Percentiles rank a stretch among this genome's conserved stretches.
Conservation (phyloP, 2,888 invertebrate species). For the Ecliptopera silaceata region DNA sequence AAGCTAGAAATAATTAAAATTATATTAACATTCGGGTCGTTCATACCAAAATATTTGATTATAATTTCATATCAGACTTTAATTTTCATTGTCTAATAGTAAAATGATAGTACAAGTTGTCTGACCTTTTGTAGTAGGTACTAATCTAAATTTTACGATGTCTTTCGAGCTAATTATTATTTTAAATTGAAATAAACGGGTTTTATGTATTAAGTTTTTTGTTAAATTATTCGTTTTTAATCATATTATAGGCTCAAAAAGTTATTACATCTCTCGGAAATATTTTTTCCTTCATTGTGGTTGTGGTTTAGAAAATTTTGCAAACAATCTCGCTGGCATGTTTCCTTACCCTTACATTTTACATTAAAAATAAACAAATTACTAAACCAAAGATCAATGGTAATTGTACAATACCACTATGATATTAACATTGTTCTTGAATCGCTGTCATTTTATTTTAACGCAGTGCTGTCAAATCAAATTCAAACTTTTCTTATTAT, state of each 20-base stretch:
- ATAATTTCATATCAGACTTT: neutral
- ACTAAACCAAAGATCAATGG: neutral
- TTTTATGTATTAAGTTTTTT: conserved; percentile 7
- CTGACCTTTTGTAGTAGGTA: conserved; percentile 27
- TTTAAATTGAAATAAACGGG: conserved; percentile 26
- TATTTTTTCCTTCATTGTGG: conserved; percentile 10
- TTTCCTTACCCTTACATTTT: conserved; percentile 15
- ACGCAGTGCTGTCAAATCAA: neutral
- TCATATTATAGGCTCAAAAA: conserved; percentile 23
- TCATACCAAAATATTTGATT: conserved; percentile 36
- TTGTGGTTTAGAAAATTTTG: conserved; percentile 23
- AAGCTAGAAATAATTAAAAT: neutral
- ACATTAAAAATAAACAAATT: neutral
- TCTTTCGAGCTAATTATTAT: conserved; percentile 18
- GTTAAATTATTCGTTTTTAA: conserved; percentile 21
- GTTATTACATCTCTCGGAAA: conserved; percentile 25
- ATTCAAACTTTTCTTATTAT: no score
- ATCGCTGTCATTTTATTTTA: neutral
- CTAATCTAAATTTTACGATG: conserved; percentile 30
- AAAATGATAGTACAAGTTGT: conserved; percentile 28
- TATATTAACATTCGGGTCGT: conserved; percentile 26
- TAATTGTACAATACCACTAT: neutral
- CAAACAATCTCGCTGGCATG: conserved; percentile 24
- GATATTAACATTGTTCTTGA: no score
- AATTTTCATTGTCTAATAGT: no score